These are phyloP conservation scores for Parauchenoglanis ngamensis DNA, from an alignment of 2,797 vertebrate genomes.

Conservation along the genomic window DNA sequence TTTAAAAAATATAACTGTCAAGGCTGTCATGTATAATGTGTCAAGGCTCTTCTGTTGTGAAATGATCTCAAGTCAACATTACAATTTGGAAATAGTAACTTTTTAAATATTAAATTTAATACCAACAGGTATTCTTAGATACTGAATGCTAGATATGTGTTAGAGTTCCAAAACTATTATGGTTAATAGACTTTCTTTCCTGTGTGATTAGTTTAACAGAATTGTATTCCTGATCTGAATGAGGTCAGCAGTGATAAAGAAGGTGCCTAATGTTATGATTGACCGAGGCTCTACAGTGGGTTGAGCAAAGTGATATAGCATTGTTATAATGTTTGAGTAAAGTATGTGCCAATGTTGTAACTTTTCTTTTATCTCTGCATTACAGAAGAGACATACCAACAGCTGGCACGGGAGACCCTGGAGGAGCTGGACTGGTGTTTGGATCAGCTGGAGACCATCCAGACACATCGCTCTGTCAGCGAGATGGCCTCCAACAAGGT, in stretches of 20 bases:
- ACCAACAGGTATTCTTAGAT: not conserved
- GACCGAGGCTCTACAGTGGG: not conserved
- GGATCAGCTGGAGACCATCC: slow-evolving; percentile 85
- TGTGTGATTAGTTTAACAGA: not conserved
- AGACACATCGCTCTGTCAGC: slow-evolving; percentile 91
- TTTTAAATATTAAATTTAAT: not conserved
- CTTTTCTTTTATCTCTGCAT: slow-evolving; percentile 45
- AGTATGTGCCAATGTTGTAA: slow-evolving; percentile 9
- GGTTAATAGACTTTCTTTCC: not conserved
- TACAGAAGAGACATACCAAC: slow-evolving; percentile 86
- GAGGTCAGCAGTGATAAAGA: not conserved
- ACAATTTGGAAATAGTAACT: not conserved
- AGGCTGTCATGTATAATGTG: too few relatives aligned
- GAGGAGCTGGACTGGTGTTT: slow-evolving; percentile 88
- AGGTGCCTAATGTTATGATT: not conserved
- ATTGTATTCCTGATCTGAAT: too few relatives aligned
- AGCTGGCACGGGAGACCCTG: slow-evolving; percentile 85
- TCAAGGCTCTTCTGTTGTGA: not conserved
- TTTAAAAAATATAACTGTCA: not conserved
- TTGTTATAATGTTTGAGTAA: not conserved
- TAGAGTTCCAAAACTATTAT: not conserved
- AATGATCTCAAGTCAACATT: not conserved
- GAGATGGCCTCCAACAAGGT: slow-evolving; percentile 99
- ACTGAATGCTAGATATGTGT: not conserved
- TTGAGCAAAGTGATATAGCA: slow-evolving; percentile 6